Conservation (phyloP, 2,113 vertebrate species). For the Taxidea taxus region DNA sequence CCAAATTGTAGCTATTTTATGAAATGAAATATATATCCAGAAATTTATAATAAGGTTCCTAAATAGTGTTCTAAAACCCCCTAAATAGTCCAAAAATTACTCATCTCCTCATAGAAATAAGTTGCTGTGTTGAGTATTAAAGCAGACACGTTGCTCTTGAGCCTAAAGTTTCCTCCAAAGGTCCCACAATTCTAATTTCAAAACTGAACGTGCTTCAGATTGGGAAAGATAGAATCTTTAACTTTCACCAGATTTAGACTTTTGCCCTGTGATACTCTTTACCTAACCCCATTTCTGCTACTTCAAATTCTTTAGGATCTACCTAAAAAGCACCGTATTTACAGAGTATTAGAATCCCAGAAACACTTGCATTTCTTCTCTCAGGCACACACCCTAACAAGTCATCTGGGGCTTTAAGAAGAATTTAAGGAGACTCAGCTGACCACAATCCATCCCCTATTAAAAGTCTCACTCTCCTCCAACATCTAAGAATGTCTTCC, state of each 20-base stretch:
- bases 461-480: not conserved
- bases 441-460: not conserved
- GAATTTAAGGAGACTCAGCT: not conserved
- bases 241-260: constrained; percentile 16
- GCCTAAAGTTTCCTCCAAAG: constrained; percentile 1
- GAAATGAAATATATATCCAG: not conserved
- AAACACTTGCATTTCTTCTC: not conserved
- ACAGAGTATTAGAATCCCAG: not conserved
- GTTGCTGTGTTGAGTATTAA: not conserved
- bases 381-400: not conserved
- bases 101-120: constrained; percentile 45
- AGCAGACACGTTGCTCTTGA: not conserved
- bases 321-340: not conserved
- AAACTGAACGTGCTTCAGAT: not conserved
- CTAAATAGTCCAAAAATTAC: constrained; percentile 7
- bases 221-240: not conserved
- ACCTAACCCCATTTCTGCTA: not conserved
- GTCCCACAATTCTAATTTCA: constrained; percentile 17
- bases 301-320: not conserved
- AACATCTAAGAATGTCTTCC: not conserved
- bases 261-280: not conserved
- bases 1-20: constrained; percentile 7
- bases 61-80: not conserved
- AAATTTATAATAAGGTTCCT: not conserved
- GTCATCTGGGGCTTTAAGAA: not conserved